Base-by-base conservation (phyloP, 2,797 vertebrate species). In the Hybognathus amarus region DNA sequence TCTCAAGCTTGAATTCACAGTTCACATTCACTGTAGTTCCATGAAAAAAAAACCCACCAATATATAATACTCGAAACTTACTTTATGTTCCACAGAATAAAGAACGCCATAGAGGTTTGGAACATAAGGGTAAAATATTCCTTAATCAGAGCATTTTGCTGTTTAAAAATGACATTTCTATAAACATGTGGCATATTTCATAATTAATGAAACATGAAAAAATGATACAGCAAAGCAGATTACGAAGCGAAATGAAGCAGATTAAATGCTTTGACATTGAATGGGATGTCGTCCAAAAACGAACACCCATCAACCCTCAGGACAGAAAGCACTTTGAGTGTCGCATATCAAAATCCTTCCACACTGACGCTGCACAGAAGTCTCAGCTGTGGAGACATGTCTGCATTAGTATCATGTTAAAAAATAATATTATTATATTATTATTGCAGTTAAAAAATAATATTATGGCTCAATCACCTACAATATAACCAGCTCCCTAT, bases 201-300 rank as follows among this genome's bases (percentile, higher is more conserved):
- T 45, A 30, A 71, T 82, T 64, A 42, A 33, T 33, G 30, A 69
- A 33, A 71, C 75, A 61, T 59, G 63, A 59, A 64, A 63, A 79
- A 61, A 61, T 81, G 18, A 68, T 38, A 77, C 40, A 52, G 77
- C 33, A 63, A 86, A 87, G 73, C 78, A 82, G 80, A 87, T 86
- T 85, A 87, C 85, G 18, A 18, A 11, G 61, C 77, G 83, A 68
- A 74, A 61, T 71, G 56, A 50, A 83, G 70, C 75, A 85, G 83
- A 81, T 86, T 82, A 86, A 87, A 87, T 64, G 73, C 74, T 75
- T 63, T 80, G 77, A 78, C 80, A 69, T 59, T 27, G 15, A 77
- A 45, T 38, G 40, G 54, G 74, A 40, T 36, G 68, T 7, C 13
- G 47, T 83, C 79, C 56, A 83, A 30, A 33, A 69, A 33, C 5